Evolutionary conservation across 2,797 vertebrate species (phyloP).

Genomic region (Coilia nasus): DNA sequence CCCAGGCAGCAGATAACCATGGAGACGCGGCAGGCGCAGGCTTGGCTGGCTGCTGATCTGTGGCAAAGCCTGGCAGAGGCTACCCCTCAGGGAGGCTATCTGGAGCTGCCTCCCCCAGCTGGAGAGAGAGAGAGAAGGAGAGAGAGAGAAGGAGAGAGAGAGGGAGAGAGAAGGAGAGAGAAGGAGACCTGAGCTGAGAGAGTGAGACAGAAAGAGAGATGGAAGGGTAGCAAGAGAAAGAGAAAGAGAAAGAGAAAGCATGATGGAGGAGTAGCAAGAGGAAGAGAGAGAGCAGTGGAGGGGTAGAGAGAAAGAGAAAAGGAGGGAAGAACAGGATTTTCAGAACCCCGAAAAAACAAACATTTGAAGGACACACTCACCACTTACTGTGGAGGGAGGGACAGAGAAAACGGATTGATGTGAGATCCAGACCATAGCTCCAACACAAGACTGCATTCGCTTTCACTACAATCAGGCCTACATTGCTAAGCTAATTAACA

Average conservation of each 20-base stretch:
- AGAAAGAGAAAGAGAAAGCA: background rate
- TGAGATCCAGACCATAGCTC: background rate
- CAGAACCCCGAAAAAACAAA: background rate
- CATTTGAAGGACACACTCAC: background rate
- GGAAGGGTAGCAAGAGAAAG: background rate
- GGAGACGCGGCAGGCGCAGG: slow-evolving; percentile 58
- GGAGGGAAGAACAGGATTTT: background rate
- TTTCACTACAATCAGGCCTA: background rate
- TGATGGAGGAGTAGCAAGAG: background rate
- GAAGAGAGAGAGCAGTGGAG: background rate
- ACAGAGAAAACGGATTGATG: background rate
- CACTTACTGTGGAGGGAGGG: background rate
- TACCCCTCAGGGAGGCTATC: slow-evolving; percentile 63
- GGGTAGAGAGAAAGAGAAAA: background rate
- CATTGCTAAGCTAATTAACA: background rate
- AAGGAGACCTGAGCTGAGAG: background rate
- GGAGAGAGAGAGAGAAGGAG: slow-evolving; percentile 31
- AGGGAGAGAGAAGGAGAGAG: slow-evolving; percentile 14
- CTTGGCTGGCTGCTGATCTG: slow-evolving; percentile 76
- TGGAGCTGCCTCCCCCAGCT: slow-evolving; percentile 58
- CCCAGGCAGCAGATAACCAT: slow-evolving; percentile 36
- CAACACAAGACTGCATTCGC: background rate
- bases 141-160: background rate
- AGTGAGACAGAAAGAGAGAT: background rate
- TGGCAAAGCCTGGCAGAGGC: slow-evolving; percentile 73